Evolutionary conservation across 2,113 vertebrate genomes (phyloP).

Genomic region (Mellivora capensis): DNA sequence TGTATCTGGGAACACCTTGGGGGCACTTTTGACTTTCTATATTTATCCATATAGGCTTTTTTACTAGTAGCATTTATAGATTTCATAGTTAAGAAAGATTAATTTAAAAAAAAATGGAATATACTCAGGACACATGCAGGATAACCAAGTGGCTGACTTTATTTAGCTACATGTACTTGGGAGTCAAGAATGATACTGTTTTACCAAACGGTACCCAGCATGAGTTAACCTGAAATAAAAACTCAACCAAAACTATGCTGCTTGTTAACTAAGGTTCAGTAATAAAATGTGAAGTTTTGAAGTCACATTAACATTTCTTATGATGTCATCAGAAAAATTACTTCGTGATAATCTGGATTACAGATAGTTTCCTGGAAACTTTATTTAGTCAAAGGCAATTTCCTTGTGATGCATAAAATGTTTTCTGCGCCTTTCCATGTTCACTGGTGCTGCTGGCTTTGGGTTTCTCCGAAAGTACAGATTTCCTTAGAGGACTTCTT

Average conservation of each 20-base stretch:
- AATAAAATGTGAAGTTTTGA: neutral
- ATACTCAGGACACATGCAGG: neutral
- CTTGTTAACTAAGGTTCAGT: neutral
- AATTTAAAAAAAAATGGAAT: neutral
- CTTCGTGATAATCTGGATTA: neutral
- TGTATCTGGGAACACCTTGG: neutral
- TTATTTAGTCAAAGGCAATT: neutral
- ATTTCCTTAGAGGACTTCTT: neutral
- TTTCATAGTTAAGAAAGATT: neutral
- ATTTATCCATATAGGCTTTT: neutral
- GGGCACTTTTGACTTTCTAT: neutral
- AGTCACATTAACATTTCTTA: neutral
- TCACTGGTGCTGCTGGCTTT: neutral
- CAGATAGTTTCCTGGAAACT: neutral
- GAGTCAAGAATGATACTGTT: neutral
- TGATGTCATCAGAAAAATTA: neutral
- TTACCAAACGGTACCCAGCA: neutral
- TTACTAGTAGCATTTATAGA: neutral
- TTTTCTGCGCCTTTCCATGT: neutral
- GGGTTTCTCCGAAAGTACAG: neutral
- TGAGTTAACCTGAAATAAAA: neutral
- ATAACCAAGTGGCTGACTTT: neutral
- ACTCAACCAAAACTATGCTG: neutral
- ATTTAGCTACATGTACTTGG: neutral
- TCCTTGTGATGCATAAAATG: neutral